These are phyloP conservation scores for Nymphicus hollandicus DNA, from an alignment of 2,113 vertebrate species.

Conservation along the genomic window DNA sequence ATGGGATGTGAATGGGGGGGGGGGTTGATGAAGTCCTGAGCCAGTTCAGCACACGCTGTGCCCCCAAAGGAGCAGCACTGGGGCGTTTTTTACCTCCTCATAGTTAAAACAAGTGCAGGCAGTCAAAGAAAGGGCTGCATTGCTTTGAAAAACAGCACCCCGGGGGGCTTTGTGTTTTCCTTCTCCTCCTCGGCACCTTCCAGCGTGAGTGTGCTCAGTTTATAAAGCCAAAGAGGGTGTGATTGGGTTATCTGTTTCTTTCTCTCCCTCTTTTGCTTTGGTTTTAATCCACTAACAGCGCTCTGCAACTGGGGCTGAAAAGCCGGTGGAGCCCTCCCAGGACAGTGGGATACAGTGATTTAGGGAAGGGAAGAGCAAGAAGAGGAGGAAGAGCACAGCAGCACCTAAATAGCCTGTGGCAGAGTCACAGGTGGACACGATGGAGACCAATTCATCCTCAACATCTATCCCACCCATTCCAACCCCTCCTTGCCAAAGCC, in stretches of 20 bases:
- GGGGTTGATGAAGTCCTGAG: not conserved
- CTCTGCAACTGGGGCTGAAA: not conserved
- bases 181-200: not conserved
- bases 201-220: not conserved
- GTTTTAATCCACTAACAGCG: not conserved
- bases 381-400: not conserved
- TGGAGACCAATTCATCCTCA: not conserved
- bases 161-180: not conserved
- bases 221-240: not conserved
- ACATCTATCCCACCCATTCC: not conserved
- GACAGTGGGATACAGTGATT: accelerated
- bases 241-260: not conserved
- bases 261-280: not conserved
- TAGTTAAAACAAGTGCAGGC: not conserved
- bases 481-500: not conserved
- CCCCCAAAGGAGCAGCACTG: not conserved
- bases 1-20: not conserved
- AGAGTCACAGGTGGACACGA: not conserved
- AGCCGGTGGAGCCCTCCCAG: accelerated
- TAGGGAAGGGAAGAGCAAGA: not conserved
- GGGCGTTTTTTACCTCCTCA: not conserved
- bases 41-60: accelerated
- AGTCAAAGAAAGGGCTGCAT: not conserved
- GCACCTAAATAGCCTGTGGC: not conserved
- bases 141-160: not conserved